A percentile compares a stretch with the other conserved stretches of the same genome.
Conservation (phyloP, 2,888 invertebrate species). For the Drosophila emarginata region DNA sequence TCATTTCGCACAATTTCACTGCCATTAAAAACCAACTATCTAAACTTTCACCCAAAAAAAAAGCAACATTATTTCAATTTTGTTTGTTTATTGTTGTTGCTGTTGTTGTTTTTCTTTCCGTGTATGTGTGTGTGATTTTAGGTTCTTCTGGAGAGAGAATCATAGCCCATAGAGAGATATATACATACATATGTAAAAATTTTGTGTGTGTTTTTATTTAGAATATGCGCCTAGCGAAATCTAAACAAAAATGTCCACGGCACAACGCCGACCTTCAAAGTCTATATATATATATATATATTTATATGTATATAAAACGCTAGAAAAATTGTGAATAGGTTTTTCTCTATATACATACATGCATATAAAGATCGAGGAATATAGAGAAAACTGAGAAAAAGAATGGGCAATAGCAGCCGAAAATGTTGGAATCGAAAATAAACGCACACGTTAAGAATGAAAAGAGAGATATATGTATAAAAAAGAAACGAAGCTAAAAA, state of each 20-base stretch:
- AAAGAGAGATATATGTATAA: slow-evolving; percentile 36
- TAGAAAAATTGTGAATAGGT: slow-evolving; percentile 69
- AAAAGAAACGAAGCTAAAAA: slow-evolving; percentile 59
- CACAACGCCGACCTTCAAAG: slow-evolving; percentile 69
- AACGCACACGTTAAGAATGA: slow-evolving; percentile 69
- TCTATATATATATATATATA: too few relatives aligned
- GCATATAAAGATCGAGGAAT: slow-evolving; percentile 29
- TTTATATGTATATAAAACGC: slow-evolving; percentile 64
- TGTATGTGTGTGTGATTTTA: background rate
- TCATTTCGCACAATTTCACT: slow-evolving; percentile 66
- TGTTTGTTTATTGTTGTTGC: slow-evolving; percentile 11
- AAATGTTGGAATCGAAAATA: slow-evolving; percentile 68
- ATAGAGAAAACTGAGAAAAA: slow-evolving; percentile 20
- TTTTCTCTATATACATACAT: slow-evolving; percentile 56
- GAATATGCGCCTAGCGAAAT: slow-evolving; percentile 61
- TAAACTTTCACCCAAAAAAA: slow-evolving; percentile 56
- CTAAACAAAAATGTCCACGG: slow-evolving; percentile 72
- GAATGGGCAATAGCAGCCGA: slow-evolving; percentile 27
- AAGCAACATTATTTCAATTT: slow-evolving; percentile 6
- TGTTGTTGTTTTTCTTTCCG: background rate
- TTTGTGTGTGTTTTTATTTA: slow-evolving; percentile 55
- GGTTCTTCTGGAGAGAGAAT: slow-evolving; percentile 1
- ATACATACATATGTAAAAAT: background rate
- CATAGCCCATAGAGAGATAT: background rate
- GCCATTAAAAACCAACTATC: slow-evolving; percentile 57